A percentile compares a stretch with the other conserved stretches of the same genome.
phyloP scores from a whole-genome alignment of 2,797 vertebrate genomes.

The Florisuga fusca region DNA sequence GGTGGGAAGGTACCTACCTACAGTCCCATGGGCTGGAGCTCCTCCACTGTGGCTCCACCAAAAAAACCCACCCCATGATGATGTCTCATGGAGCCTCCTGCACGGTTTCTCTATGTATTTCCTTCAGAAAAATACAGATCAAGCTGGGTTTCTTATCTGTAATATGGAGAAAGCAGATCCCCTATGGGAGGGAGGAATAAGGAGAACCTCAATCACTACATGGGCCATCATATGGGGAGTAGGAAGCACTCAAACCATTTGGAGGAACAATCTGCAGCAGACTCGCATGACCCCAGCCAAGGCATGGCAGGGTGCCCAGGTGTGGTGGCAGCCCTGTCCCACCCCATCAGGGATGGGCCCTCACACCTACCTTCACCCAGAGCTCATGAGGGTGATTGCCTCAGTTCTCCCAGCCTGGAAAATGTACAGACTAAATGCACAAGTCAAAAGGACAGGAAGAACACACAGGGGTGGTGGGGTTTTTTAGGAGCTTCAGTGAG shows the following conservation, averaged over 20 bases:
- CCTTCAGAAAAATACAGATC: background rate
- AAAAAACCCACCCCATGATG: fast-evolving
- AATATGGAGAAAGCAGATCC: background rate
- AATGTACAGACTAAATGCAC: background rate
- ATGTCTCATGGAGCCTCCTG: background rate
- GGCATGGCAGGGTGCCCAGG: too few species aligned
- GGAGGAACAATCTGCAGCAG: background rate
- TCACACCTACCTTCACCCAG: background rate
- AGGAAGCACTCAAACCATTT: background rate
- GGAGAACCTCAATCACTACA: background rate
- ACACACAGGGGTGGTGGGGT: fast-evolving
- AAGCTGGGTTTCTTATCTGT: background rate
- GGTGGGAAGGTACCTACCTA: background rate
- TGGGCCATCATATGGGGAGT: fast-evolving
- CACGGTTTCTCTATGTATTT: background rate
- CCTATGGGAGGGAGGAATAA: background rate
- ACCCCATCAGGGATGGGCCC: background rate
- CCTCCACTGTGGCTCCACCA: background rate
- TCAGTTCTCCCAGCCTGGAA: background rate
- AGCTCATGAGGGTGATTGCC: background rate
- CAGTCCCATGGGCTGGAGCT: background rate
- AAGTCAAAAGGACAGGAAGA: background rate
- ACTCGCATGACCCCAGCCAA: too few species aligned
- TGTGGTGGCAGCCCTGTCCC: background rate
- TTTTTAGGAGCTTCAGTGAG: background rate